These are phyloP conservation scores for Lipotes vexillifer DNA, from an alignment of 2,113 vertebrate species.

Conservation along the genomic window DNA sequence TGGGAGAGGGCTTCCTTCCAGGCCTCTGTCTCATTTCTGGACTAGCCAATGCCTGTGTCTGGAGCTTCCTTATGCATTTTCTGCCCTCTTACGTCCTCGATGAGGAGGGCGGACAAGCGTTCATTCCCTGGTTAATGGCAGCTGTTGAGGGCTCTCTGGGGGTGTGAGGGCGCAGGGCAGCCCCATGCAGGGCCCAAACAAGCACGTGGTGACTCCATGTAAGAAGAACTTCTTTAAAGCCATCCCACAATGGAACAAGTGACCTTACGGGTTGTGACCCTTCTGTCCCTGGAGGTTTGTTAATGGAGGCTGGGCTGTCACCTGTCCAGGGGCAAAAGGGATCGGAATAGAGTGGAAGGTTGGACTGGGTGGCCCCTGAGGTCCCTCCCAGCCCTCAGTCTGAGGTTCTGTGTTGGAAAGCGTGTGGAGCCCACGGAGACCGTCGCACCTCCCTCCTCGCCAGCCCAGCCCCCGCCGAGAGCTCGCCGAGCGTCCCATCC, in stretches of 20 bases:
- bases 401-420: conserved; percentile 63
- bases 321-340: not conserved
- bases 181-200: not conserved
- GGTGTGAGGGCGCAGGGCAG: not conserved
- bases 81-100: not conserved
- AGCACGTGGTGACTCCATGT: not conserved
- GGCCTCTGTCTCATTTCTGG: not conserved
- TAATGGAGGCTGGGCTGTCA: not conserved
- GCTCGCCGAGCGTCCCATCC: not conserved
- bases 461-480: not conserved
- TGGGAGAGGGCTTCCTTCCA: not conserved
- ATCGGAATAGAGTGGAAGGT: not conserved
- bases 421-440: not conserved
- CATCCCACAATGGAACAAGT: not conserved
- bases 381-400: conserved; percentile 33
- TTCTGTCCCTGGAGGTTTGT: not conserved
- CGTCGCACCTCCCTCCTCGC: fast-evolving
- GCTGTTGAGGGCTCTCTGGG: not conserved
- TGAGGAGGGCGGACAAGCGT: not conserved
- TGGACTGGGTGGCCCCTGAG: not conserved
- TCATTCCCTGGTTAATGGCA: not conserved
- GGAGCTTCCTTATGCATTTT: not conserved
- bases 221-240: not conserved
- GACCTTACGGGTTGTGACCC: not conserved
- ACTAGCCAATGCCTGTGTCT: not conserved